Evolutionary conservation across 1,140 invertebrate genomes (phyloP).

Genomic region (Ephestia elutella): DNA sequence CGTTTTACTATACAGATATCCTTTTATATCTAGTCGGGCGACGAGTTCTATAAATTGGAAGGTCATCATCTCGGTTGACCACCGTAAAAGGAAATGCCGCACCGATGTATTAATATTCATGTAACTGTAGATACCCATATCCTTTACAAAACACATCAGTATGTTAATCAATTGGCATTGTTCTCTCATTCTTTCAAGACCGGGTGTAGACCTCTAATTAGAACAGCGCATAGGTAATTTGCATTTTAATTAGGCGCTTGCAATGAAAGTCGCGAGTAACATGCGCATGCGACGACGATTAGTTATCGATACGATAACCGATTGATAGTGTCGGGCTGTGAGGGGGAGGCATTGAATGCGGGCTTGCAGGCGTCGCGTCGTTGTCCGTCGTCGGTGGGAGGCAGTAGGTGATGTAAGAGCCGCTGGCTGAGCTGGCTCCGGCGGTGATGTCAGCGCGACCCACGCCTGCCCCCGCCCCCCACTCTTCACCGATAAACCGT

Average conservation of each 20-base stretch:
- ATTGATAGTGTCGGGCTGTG: neutral
- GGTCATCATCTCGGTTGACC: conserved; percentile 1
- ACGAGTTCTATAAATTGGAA: neutral
- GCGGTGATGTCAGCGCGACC: conserved; percentile 68
- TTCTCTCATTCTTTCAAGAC: neutral
- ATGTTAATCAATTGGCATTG: neutral
- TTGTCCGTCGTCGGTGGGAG: conserved; percentile 35
- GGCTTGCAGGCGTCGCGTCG: conserved; percentile 26
- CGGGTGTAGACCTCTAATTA: neutral
- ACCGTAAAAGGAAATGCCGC: neutral
- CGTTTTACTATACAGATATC: neutral
- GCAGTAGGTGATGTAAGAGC: conserved; percentile 62
- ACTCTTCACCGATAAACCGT: conserved; percentile 25
- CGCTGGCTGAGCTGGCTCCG: conserved; percentile 56
- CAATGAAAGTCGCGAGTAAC: neutral
- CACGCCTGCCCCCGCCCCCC: conserved; percentile 31
- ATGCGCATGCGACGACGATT: neutral
- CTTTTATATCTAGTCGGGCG: no score
- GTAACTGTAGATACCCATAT: neutral
- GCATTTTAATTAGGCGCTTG: no score
- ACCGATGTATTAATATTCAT: conserved; percentile 5
- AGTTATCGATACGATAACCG: neutral
- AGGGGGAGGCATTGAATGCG: conserved; percentile 12
- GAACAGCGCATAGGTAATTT: no score
- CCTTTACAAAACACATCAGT: conserved; percentile 1